Conservation (phyloP, 2,797 vertebrate genomes). For the Sternotherus odoratus region DNA sequence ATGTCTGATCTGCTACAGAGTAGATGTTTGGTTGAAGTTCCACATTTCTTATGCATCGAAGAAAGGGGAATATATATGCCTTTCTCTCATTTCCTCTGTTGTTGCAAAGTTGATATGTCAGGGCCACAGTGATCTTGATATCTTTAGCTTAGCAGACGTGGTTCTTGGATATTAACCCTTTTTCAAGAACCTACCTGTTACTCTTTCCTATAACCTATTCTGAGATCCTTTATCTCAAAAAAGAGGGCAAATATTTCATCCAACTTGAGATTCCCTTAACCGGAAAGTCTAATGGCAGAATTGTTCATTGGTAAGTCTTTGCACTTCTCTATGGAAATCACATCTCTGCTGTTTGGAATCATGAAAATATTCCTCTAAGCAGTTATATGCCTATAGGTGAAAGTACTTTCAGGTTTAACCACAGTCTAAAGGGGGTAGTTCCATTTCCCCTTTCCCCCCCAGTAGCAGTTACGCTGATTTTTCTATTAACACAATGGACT, state of each 20-base stretch:
- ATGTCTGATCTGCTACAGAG: not conserved
- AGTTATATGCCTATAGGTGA: not conserved
- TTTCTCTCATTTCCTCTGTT: not conserved
- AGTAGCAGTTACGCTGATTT: not conserved
- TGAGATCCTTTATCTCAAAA: not conserved
- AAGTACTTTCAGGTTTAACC: not conserved
- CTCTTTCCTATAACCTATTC: not conserved
- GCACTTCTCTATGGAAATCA: not conserved
- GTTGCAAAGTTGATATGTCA: not conserved
- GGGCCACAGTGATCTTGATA: not conserved
- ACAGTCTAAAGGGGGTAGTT: not conserved
- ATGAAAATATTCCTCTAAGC: not conserved
- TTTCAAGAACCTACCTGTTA: not conserved
- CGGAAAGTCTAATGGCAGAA: fast-evolving
- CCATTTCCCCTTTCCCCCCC: not conserved
- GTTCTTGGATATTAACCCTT: not conserved
- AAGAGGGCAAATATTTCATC: not conserved
- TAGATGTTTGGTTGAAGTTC: not conserved
- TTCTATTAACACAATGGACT: not conserved
- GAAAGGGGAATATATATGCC: not conserved
- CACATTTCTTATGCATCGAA: not conserved
- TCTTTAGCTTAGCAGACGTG: not conserved
- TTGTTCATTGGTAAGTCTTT: conserved; percentile 1
- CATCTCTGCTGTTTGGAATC: not conserved
- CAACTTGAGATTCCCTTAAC: not conserved